Percentiles rank a stretch among this genome's conserved stretches.
These are phyloP conservation scores for Orthonychiurus folsomi DNA, from an alignment of 2,888 invertebrate genomes.

Conservation along the genomic window DNA sequence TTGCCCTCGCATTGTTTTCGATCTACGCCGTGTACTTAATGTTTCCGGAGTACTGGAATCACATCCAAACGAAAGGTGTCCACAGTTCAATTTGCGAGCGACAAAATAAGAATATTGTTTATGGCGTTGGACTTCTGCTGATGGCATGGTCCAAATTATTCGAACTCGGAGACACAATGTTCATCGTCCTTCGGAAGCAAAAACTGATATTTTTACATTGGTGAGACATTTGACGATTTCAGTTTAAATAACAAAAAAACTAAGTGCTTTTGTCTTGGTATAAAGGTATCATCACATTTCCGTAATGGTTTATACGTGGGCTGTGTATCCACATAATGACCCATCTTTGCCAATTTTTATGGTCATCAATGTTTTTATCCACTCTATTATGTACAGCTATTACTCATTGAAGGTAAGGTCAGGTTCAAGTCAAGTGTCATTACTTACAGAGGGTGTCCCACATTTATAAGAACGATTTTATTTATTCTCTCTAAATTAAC, in stretches of 20 bases:
- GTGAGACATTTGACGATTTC: not conserved
- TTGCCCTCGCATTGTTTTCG: not conserved
- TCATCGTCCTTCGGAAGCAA: constrained; percentile 6
- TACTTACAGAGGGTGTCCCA: no score
- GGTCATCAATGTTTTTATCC: constrained; percentile 8
- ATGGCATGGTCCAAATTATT: constrained; percentile 5
- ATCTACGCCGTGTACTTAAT: not conserved
- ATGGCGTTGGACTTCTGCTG: not conserved
- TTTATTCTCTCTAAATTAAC: no score
- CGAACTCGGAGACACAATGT: constrained; percentile 1
- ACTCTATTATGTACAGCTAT: constrained; percentile 9
- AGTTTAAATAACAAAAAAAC: not conserved
- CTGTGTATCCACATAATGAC: not conserved
- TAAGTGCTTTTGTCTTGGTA: no score
- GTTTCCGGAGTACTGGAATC: not conserved
- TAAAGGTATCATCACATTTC: constrained; percentile 9
- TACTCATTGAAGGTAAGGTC: not conserved
- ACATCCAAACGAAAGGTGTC: not conserved
- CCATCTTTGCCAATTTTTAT: constrained; percentile 2
- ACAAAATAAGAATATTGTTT: not conserved
- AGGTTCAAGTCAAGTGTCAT: no score
- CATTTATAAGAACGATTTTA: no score
- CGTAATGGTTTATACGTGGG: not conserved
- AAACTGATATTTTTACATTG: constrained; percentile 8
- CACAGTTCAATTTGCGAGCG: not conserved